Base-by-base conservation (phyloP, 2,888 invertebrate genomes). In the Dioctria rufipes region DNA sequence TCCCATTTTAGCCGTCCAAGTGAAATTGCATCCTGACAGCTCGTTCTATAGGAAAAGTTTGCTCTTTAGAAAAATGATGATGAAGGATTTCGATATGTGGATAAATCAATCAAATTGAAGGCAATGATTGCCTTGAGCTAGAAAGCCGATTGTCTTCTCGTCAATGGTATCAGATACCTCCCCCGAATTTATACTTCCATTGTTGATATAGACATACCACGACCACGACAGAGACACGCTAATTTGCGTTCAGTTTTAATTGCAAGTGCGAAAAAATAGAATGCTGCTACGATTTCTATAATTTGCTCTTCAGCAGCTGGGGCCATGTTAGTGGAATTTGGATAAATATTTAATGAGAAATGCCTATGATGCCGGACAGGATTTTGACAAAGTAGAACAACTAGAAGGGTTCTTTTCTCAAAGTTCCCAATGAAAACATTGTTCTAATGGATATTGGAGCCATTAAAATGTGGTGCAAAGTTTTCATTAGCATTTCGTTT, bases 401-500 rank as follows among this genome's bases (percentile, higher is more conserved):
- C 49, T 51, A 54, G 54, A 8, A 13, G 37, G 40, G 71, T 8
- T 51, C 39, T 54, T 49, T 13, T 37, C 54, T 37, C 54, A 37
- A 39, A 25, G 25, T 51, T 51, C 49, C 43, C 13, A 13, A 67
- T 46, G 67, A 51, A 39, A 46, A 71, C 71, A 71, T 54, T n/a
- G 51, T 46, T 37, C 63, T 66, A 63, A 66, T 54, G 39, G 63
- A 78, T 43, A 78, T 49, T 67, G 80, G 82, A 60, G 81, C 83
- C 63, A 82, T 81, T 61, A 82, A 83, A 83, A 84, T 84, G 82
- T 83, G 83, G 81, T 83, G 82, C 81, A 84, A 83, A 82, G 81
- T 84, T 83, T 82, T 84, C 77, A 83, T 84, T 81, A 84, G 84
- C 84, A 83, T 84, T 80, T 83, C 83, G 80, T 83, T 85, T 80